Evolutionary conservation across 1,140 invertebrate species (phyloP).

Genomic region (Megathymus violae): DNA sequence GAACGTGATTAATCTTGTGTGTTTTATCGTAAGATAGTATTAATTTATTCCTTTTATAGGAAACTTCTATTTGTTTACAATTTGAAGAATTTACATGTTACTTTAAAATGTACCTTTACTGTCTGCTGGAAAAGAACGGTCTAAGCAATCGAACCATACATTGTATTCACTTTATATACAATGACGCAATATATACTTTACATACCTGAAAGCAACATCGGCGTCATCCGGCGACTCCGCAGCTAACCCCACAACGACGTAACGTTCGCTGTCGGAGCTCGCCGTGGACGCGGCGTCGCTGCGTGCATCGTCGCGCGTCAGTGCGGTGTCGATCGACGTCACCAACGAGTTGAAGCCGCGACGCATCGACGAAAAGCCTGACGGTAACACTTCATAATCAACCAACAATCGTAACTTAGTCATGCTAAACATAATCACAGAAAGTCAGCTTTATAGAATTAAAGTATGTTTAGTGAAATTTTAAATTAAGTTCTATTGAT

Average conservation of each 20-base stretch:
- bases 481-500: no score
- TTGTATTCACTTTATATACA: no score
- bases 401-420: no score
- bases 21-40: no score
- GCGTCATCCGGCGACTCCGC: slow-evolving; percentile 87
- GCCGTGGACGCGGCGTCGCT: slow-evolving; percentile 88
- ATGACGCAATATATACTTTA: no score
- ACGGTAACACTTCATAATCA: not conserved
- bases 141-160: no score
- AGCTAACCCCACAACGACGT: slow-evolving; percentile 86
- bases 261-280: slow-evolving; percentile 93
- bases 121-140: no score
- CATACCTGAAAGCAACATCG: slow-evolving; percentile 85
- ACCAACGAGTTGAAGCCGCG: slow-evolving; percentile 91
- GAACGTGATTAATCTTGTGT: no score
- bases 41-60: no score
- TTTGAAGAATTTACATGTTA: no score
- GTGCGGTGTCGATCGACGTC: slow-evolving; percentile 91
- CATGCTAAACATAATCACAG: not conserved
- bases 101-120: no score
- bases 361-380: slow-evolving; percentile 89
- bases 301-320: slow-evolving; percentile 89
- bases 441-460: not conserved
- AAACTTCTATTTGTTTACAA: no score
- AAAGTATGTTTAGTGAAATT: not conserved